Conservation (phyloP, 2,888 invertebrate genomes). For the Athalia rosae region DNA sequence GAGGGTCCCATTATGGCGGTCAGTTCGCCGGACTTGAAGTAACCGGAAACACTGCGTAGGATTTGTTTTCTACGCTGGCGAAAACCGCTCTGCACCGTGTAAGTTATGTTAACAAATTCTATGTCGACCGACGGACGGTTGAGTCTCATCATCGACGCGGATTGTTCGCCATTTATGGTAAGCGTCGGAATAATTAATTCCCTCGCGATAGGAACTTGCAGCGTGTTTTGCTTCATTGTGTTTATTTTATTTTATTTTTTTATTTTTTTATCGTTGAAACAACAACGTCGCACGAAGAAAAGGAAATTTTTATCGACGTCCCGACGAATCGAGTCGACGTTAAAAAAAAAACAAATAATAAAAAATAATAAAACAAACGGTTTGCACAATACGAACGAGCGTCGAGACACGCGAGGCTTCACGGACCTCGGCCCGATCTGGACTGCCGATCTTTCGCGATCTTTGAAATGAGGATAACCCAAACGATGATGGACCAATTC, state of each 20-base stretch:
- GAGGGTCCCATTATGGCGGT: constrained; percentile 94
- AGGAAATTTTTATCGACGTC: no score
- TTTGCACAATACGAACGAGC: background rate
- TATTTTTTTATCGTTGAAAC: background rate
- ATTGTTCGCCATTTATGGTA: constrained; percentile 56
- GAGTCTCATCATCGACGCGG: constrained; percentile 71
- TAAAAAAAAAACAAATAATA: no score
- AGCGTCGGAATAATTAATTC: no score
- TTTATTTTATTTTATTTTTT: no score
- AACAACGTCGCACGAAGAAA: background rate
- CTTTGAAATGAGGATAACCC: background rate
- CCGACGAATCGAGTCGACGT: no score
- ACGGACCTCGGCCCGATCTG: background rate
- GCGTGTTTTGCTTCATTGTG: background rate
- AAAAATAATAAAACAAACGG: no score
- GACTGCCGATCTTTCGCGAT: background rate
- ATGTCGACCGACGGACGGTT: constrained; percentile 79
- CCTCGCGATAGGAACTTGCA: background rate
- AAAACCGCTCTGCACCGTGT: constrained; percentile 74
- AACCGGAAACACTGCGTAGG: constrained; percentile 80
- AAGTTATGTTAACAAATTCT: constrained; percentile 81
- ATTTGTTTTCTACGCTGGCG: constrained; percentile 75
- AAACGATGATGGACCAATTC: no score
- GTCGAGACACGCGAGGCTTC: background rate
- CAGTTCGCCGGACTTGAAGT: constrained; percentile 82